Evolutionary conservation across 2,888 invertebrate species (phyloP).

Genomic region (Lithophane ornitopus): DNA sequence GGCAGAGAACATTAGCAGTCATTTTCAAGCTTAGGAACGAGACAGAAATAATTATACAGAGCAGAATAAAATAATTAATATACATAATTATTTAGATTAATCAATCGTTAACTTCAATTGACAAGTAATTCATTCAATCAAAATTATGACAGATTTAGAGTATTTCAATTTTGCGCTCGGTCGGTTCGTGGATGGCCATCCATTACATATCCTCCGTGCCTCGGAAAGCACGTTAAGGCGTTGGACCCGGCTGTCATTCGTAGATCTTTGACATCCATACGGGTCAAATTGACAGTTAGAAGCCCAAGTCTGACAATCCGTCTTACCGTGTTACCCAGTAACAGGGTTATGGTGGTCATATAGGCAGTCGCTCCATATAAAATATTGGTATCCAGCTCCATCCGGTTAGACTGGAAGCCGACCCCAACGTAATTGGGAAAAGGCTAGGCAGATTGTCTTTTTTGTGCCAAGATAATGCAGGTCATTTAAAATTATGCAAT

Average conservation of each 20-base stretch:
- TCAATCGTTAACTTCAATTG: not conserved
- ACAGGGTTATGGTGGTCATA: not conserved
- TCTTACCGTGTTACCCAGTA: not conserved
- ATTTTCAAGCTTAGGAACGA: slow-evolving; percentile 8
- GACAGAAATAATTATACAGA: not conserved
- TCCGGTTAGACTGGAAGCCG: not conserved
- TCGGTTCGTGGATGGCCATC: not conserved
- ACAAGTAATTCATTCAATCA: not conserved
- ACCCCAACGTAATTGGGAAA: not conserved
- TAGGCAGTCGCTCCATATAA: not conserved
- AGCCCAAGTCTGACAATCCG: not conserved
- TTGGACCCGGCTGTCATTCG: not conserved
- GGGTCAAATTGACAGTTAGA: not conserved
- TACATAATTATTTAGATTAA: too few species aligned
- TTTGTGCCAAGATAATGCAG: not conserved
- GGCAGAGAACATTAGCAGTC: slow-evolving; percentile 25
- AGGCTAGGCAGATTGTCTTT: not conserved
- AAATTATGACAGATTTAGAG: not conserved
- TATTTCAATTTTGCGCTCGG: not conserved
- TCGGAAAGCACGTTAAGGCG: too few species aligned
- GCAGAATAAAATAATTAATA: too few species aligned
- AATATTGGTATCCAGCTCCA: not conserved
- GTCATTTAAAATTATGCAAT: not conserved
- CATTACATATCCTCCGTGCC: not conserved
- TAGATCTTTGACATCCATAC: not conserved